Base-by-base conservation (phyloP, 2,113 vertebrate species). In the Ageneiosus marmoratus region DNA sequence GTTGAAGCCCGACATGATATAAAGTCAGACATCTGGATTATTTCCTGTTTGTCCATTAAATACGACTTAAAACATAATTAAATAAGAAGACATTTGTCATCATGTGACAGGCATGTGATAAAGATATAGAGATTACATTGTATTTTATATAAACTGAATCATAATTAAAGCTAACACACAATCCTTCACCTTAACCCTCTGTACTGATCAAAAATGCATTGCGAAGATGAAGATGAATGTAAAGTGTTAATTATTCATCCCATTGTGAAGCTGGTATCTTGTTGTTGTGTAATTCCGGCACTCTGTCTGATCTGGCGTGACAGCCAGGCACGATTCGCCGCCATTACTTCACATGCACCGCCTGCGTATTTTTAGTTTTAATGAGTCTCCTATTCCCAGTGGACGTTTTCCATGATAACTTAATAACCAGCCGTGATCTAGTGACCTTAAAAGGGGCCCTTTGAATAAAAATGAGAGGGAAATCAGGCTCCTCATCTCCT, bases 351-450 rank as follows among this genome's bases (percentile, higher is more conserved):
- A n/a, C 62, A 32, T 13, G 37, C 63, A n/a, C 50, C 74, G 37
- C 37, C 62, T 51, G 41, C 5, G 48, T 24, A 60, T 69, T 70
- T 10, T 80, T 13, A 76, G 69, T 37, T 79, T 78, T 86, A 86
- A 86, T 86, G 84, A 86, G 84, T 41, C 67, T 63, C 46, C 20
- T 51, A 46, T 73, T 82, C 84, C 80, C 84, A 0, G 12, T 15
- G 80, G 84, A 79, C 24, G 22, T 46, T 72, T 77, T 55, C 80
- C 63, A 11, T 60, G 80, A 86, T 86, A 82, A 86, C 84, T 86
- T 82, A 86, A 86, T 86, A 86, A 78, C 80, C 84, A 60, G 37
- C 75, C 65, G 56, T 82, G 81, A 82, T 86, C 81, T 44, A 9
- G 24, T 44, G 63, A 79, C 80, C 75, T 75, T 79, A 20, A 65